A percentile compares a stretch with the other conserved stretches of the same genome.
These are phyloP conservation scores for Malacoraja senta DNA, from an alignment of 2,797 vertebrate species.

Conservation along the genomic window DNA sequence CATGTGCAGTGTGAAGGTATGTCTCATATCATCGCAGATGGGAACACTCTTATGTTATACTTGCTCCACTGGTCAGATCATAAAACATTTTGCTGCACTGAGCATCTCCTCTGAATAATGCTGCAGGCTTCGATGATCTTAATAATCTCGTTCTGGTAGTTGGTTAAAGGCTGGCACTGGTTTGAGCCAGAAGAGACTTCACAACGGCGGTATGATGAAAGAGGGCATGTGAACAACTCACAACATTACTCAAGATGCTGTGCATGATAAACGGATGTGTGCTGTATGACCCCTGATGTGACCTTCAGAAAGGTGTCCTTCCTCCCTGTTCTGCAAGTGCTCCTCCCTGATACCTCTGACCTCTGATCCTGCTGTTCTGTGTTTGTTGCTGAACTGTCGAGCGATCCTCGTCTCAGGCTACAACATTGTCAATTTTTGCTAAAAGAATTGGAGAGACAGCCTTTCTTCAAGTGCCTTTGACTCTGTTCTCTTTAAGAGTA, in stretches of 20 bases:
- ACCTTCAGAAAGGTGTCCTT: neutral
- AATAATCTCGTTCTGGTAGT: neutral
- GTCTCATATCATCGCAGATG: neutral
- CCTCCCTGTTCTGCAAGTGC: neutral
- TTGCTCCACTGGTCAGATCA: neutral
- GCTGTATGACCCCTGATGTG: neutral
- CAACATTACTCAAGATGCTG: too few species aligned
- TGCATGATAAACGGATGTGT: neutral
- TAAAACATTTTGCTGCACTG: neutral
- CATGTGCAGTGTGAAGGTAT: neutral
- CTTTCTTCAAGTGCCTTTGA: neutral
- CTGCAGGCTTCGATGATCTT: neutral
- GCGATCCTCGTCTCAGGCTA: neutral
- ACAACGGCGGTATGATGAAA: too few species aligned
- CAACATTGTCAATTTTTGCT: neutral
- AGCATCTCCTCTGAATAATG: neutral
- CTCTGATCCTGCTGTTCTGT: neutral
- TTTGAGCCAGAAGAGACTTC: too few species aligned
- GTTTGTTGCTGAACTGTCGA: neutral
- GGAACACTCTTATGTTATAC: neutral
- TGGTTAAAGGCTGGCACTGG: too few species aligned
- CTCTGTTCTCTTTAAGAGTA: neutral
- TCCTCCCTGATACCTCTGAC: neutral
- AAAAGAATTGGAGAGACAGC: neutral
- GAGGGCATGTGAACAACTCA: too few species aligned